Conservation (phyloP, 2,888 invertebrate genomes). For the Strigamia crassipes region DNA sequence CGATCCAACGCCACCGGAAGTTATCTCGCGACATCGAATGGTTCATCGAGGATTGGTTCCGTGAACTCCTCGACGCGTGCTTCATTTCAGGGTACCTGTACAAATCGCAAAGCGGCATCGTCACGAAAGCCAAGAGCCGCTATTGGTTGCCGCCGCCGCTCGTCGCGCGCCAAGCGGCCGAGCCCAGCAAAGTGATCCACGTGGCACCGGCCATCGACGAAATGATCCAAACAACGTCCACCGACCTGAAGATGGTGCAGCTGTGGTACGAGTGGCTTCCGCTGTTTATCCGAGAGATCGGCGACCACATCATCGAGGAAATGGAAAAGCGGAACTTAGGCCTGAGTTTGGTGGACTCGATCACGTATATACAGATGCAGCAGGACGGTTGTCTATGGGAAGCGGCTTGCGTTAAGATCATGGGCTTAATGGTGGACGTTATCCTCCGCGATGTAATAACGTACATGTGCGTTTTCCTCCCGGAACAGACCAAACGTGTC, state of each 20-base stretch:
- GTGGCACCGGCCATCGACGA: neutral
- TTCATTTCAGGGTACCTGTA: neutral
- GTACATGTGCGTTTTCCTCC: neutral
- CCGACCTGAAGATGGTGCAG: neutral
- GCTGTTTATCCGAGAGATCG: neutral
- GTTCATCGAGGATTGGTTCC: slow-evolving; percentile 7
- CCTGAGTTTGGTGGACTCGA: neutral
- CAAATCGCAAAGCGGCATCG: neutral
- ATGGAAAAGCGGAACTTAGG: neutral
- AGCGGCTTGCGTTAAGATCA: neutral
- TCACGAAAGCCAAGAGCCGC: neutral
- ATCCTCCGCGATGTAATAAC: neutral
- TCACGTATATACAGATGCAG: neutral
- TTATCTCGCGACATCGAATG: neutral
- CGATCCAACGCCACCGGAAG: neutral
- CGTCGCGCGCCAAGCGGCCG: neutral
- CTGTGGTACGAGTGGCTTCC: neutral
- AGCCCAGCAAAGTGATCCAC: neutral
- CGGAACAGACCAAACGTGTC: neutral
- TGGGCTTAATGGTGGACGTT: neutral
- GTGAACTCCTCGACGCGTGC: neutral
- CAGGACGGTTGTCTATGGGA: neutral
- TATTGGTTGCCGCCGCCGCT: neutral
- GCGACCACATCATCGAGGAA: neutral
- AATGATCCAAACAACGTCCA: no score